phyloP scores from a whole-genome alignment of 2,113 vertebrate genomes.

The Mustela nigripes region DNA sequence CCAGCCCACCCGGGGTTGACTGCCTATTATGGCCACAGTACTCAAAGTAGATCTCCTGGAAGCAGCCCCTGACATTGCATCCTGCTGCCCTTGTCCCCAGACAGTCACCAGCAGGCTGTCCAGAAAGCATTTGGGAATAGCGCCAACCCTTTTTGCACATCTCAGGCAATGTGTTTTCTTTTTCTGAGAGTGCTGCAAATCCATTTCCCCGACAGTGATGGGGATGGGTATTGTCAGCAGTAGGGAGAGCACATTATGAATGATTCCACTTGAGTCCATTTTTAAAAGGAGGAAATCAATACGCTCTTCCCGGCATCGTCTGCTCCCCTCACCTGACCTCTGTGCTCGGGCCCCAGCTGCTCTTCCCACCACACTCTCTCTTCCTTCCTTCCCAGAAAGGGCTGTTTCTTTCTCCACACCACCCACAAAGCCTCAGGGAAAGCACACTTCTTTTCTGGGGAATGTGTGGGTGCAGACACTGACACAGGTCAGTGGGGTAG shows the following conservation, averaged over 20 bases:
- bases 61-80: neutral
- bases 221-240: slow-evolving; percentile 32
- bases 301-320: slow-evolving; percentile 62
- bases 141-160: neutral
- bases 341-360: slow-evolving; percentile 33
- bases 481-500: fast-evolving
- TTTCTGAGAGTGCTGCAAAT: slow-evolving; percentile 40
- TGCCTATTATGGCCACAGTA: neutral
- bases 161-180: slow-evolving; percentile 7
- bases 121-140: neutral
- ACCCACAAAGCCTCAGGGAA: neutral
- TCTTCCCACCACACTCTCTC: neutral
- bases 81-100: neutral
- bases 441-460: neutral
- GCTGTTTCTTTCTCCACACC: neutral
- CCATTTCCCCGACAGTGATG: slow-evolving; percentile 69
- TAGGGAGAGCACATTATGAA: slow-evolving; percentile 51
- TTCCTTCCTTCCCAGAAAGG: slow-evolving; percentile 74
- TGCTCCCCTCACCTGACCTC: slow-evolving; percentile 70
- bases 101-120: neutral
- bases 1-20: neutral
- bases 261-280: slow-evolving; percentile 64
- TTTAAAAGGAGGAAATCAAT: slow-evolving; percentile 77
- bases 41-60: fast-evolving
- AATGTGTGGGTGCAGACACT: neutral